A percentile compares a stretch with the other conserved stretches of the same genome.
These are phyloP conservation scores for Leontocebus nigricollis DNA, from an alignment of 2,797 vertebrate species.

Conservation along the genomic window DNA sequence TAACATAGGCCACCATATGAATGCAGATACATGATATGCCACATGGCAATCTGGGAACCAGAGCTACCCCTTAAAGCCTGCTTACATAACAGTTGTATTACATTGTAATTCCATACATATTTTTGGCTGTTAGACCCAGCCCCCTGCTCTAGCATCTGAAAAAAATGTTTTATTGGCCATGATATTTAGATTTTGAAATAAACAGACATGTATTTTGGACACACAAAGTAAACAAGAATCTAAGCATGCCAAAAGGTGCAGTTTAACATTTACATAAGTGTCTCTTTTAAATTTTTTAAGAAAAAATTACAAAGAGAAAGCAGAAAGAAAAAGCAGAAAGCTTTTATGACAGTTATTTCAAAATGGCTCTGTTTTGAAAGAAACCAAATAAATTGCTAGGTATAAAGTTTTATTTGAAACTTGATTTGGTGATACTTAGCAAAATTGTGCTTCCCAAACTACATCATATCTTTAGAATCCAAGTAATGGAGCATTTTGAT, in stretches of 20 bases:
- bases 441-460: conserved; percentile 51
- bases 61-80: neutral
- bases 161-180: neutral
- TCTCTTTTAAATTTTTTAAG: conserved; percentile 30
- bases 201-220: conserved; percentile 20
- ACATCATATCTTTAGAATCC: conserved; percentile 52
- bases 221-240: neutral
- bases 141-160: neutral
- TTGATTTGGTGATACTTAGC: conserved; percentile 54
- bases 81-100: neutral
- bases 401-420: conserved; percentile 72
- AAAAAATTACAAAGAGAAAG: too few species aligned
- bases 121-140: neutral
- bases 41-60: neutral
- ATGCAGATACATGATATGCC: neutral
- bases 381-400: conserved; percentile 49
- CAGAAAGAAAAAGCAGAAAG: conserved; percentile 26
- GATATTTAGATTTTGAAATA: neutral
- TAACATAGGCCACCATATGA: neutral
- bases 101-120: neutral
- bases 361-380: conserved; percentile 48
- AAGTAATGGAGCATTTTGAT: conserved; percentile 56
- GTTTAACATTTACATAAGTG: neutral
- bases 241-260: neutral
- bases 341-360: conserved; percentile 37